A percentile compares a stretch with the other conserved stretches of the same genome.
These are phyloP conservation scores for Laticauda colubrina DNA, from an alignment of 2,113 vertebrate species.

Conservation along the genomic window DNA sequence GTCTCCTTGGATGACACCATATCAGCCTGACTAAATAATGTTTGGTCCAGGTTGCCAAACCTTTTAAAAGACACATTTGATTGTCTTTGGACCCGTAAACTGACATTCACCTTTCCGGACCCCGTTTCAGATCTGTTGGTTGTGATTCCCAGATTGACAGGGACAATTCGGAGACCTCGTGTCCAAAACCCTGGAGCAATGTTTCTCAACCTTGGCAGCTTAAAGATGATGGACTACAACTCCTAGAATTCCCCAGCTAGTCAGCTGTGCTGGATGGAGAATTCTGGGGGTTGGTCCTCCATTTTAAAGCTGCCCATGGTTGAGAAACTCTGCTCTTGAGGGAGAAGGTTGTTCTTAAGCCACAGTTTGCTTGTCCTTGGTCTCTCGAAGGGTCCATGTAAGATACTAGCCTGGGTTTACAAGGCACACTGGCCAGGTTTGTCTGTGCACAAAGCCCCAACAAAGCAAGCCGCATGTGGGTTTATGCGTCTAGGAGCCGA, in stretches of 20 bases:
- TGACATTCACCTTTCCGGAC: not conserved
- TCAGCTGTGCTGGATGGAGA: not conserved
- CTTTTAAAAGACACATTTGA: not conserved
- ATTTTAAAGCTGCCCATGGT: not conserved
- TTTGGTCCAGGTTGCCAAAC: not conserved
- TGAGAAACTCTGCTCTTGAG: not conserved
- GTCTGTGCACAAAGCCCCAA: not conserved
- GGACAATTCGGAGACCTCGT: not conserved
- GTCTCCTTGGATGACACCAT: not conserved
- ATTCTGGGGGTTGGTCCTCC: not conserved
- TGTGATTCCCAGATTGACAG: not conserved
- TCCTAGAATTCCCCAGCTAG: not conserved
- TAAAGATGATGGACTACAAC: not conserved
- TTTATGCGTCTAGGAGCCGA: not conserved
- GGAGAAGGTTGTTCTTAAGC: not conserved
- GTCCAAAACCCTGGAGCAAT: not conserved
- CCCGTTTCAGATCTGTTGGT: not conserved
- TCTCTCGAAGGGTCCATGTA: not conserved
- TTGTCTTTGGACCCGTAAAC: not conserved
- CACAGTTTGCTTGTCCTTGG: not conserved
- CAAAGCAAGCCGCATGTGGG: not conserved
- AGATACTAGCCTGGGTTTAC: not conserved
- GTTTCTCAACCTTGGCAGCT: not conserved
- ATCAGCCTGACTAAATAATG: not conserved
- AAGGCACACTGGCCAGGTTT: not conserved